phyloP scores from a whole-genome alignment of 2,113 vertebrate species.

The Hemibagrus wyckioides region DNA sequence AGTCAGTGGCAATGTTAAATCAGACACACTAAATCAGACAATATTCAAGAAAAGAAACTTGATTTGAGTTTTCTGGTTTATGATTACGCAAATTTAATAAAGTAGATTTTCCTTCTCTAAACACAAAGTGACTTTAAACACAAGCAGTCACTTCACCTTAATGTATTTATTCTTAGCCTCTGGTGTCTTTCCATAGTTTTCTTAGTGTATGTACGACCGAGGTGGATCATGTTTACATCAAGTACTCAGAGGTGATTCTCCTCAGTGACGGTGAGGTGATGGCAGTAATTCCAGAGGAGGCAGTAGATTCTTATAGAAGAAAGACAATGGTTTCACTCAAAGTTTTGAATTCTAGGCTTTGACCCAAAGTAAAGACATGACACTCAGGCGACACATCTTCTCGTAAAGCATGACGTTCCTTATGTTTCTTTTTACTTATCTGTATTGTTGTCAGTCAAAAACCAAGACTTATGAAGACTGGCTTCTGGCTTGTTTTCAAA shows the following conservation, averaged over 20 bases:
- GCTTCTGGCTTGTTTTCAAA: background rate
- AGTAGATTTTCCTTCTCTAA: background rate
- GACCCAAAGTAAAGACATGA: background rate
- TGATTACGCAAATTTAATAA: background rate
- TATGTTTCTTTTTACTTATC: background rate
- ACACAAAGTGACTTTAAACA: too few species aligned
- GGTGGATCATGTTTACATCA: background rate
- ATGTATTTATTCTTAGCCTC: background rate
- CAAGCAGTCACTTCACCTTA: too few species aligned
- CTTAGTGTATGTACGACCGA: background rate
- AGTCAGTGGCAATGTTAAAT: too few species aligned
- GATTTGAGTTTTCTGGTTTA: background rate
- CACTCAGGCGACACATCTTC: background rate
- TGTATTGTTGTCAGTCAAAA: background rate
- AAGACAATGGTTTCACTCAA: background rate
- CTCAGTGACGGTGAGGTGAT: background rate
- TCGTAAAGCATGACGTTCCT: background rate
- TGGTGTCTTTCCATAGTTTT: background rate
- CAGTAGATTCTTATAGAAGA: background rate
- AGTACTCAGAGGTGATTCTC: background rate
- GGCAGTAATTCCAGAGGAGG: background rate
- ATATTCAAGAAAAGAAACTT: background rate
- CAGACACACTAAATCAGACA: too few species aligned
- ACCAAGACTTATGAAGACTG: background rate
- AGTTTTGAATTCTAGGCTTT: background rate